phyloP scores from a whole-genome alignment of 1,140 invertebrate species.

The Apocrypta bakeri region DNA sequence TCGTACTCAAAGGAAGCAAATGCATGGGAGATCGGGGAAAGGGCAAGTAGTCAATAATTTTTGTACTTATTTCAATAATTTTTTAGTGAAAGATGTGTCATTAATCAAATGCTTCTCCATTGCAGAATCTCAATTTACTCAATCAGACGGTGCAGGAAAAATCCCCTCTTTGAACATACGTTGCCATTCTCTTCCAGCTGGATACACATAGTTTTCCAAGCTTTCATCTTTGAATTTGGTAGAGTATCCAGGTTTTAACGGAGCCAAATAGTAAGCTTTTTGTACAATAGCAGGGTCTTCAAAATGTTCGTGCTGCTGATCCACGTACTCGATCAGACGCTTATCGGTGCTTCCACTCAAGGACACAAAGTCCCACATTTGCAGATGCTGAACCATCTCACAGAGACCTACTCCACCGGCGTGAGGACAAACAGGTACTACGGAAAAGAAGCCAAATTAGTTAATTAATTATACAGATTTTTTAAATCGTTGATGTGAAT shows the following conservation, averaged over 20 bases:
- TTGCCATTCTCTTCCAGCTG: constrained; percentile 84
- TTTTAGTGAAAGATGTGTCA: background rate
- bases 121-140: constrained; percentile 7
- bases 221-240: constrained; percentile 83
- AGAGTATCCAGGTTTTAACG: constrained; percentile 85
- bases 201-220: constrained; percentile 82
- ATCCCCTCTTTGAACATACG: constrained; percentile 76
- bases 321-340: constrained; percentile 89
- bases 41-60: background rate
- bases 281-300: constrained; percentile 81
- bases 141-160: constrained; percentile 60
- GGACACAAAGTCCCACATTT: constrained; percentile 90
- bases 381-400: constrained; percentile 94
- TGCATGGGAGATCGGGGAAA: background rate
- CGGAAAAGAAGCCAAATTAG: constrained; percentile 51
- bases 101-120: background rate
- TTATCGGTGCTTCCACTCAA: constrained; percentile 82
- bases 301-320: constrained; percentile 93
- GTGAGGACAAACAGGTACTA: constrained; percentile 94
- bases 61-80: background rate
- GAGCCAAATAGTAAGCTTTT: constrained; percentile 83
- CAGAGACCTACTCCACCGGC: constrained; percentile 94
- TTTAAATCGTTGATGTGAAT: background rate
- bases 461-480: background rate
- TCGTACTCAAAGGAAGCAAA: background rate